Evolutionary conservation across 2,888 invertebrate genomes (phyloP), one percentile per base, ranked within the genome.

Genomic region (Dexiosoma caninum): DNA sequence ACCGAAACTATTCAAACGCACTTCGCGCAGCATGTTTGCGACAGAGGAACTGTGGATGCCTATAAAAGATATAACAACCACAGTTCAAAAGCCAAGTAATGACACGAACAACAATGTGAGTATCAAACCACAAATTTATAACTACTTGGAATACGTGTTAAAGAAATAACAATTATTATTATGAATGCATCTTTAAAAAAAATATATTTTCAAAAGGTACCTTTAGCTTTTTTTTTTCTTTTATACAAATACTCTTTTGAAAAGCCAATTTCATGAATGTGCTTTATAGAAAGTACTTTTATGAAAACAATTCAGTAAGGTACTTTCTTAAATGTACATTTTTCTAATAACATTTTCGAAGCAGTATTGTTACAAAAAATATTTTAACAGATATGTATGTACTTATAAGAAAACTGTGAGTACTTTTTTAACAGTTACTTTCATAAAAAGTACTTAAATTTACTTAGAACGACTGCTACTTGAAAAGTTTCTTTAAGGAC

Each of bases 41-140:
- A 89, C 89, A 2, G 90, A 90, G 55, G 90, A 90, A 82, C 84
- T 90, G 8, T 90, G 90, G 90, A 81, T 88, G 82, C 90, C 90
- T 8, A 88, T 90, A 32, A 90, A 89, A 83, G 90, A 90, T 77
- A 89, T 90, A 76, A 90, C 86, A 27, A 87, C 89, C 6, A 89
- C 89, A 2, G 85, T 86, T 42, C 82, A 85, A 23, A 87, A 85
- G 69, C 82, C 84, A 21, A 80, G 84, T 4, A 85, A 82, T 64
- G 84, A 79, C 69, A 83, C 23, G 23, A 85, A 82, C 64, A 82
- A 76, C 35, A 82, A 82, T 64, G 83, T 84, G 42, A 84, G 81
- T 69, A 14, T n/a, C n/a, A n/a, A n/a, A n/a, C n/a, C n/a, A n/a
- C n/a, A n/a, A n/a, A n/a, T n/a, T n/a, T n/a, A n/a, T n/a, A n/a